Evolutionary conservation across 2,113 vertebrate species (phyloP), one percentile per base, ranked within the genome.

Genomic region (Coregonus clupeaformis): DNA sequence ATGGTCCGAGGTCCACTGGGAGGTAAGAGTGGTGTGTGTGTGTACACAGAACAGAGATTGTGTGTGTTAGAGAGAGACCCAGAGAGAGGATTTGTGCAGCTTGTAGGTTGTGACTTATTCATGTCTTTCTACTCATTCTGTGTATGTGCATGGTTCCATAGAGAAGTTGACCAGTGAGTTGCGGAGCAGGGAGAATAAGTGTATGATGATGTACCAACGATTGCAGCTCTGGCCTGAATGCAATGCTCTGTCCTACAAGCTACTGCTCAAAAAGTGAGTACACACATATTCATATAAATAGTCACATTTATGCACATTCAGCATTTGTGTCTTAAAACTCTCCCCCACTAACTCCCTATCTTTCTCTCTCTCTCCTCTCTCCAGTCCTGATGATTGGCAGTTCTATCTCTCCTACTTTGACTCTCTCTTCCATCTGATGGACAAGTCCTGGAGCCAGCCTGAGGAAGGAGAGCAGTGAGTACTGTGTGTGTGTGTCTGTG

Each of bases 121-220:
- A 12, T 42, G 36, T 42, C 36, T 42, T 42, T 42, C 36, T 42
- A 42, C 36, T 42, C 36, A 9, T 36, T 36, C 22, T 73, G 13
- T 80, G 5, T 80, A 30, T 73, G 13, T 80, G 6, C 80, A 1
- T n/a, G 60, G 72, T 70, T 36, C 79, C 90, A 86, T 91, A 99
- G 98, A 99, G 87, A 99, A 99, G 87, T 91, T 99, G 92, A 99
- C 97, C 30, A 99, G 98, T 20, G 98, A 98, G 87, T 93, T 99
- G 73, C 97, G 98, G 88, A 98, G 96, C 91, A 93, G 98, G 14
- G 97, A 99, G 85, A 97, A 92, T 85, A 99, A 99, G 79, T 99
- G 97, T 78, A 98, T 99, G 97, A 93, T 93, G 71, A 94, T 99
- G 86, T 99, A 99, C 87, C 93, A 92, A 87, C 95, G 96, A 69